Conservation (phyloP, 2,797 vertebrate genomes). For the Sebastes cheni region DNA sequence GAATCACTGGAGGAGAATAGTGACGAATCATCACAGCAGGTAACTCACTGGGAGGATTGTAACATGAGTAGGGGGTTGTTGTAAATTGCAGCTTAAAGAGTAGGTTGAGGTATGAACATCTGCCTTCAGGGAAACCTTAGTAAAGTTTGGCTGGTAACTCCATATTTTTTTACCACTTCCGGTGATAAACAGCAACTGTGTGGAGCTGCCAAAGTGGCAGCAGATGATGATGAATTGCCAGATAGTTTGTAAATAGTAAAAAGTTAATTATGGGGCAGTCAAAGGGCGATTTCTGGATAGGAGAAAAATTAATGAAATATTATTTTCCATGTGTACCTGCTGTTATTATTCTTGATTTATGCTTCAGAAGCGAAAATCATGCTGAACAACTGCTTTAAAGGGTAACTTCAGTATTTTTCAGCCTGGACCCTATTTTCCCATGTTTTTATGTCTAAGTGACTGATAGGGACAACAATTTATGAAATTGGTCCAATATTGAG, state of each 20-base stretch:
- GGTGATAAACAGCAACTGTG: neutral
- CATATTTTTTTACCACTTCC: neutral
- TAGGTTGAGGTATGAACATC: neutral
- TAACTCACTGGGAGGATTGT: slow-evolving; percentile 15
- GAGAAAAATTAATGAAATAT: too few species aligned
- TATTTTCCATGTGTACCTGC: too few species aligned
- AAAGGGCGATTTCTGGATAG: too few species aligned
- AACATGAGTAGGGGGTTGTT: neutral
- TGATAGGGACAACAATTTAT: too few species aligned
- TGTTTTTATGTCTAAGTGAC: too few species aligned
- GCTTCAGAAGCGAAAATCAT: neutral
- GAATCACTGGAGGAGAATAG: slow-evolving; percentile 4
- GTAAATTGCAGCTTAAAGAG: neutral
- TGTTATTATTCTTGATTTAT: too few species aligned
- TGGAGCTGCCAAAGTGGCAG: neutral
- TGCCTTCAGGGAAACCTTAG: neutral
- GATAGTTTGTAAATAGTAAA: neutral
- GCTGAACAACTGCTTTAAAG: neutral
- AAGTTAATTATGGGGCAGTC: too few species aligned
- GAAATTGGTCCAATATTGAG: too few species aligned
- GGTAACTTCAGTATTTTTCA: too few species aligned
- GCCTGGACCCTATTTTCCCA: too few species aligned
- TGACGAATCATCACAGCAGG: slow-evolving; percentile 58
- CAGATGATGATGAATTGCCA: neutral
- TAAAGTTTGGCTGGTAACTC: neutral